Evolutionary conservation across 2,797 vertebrate species (phyloP), one percentile per base, ranked within the genome.

Genomic region (Acipenser ruthenus): DNA sequence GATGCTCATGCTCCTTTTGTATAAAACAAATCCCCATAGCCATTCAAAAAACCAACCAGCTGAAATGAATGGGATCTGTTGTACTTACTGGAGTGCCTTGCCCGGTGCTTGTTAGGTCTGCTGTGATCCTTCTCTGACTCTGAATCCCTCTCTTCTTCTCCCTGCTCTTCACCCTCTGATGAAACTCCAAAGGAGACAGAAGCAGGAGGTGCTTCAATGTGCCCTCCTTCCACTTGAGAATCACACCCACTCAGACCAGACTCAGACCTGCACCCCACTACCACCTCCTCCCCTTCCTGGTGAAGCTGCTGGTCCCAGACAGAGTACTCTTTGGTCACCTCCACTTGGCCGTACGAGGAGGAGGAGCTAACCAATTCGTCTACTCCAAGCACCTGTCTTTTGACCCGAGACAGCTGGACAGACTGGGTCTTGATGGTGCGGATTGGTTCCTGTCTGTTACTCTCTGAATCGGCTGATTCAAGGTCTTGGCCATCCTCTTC

Each of bases 21-120:
- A 37, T 37, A 37, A 37, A 4, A 37, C 3, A 37, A 37, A 37
- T 37, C 37, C 37, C 4, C 5, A 5, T 37, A 37, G 37, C 37
- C 37, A 4, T 37, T 37, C 37, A 37, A 37, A 4, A 37, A 37
- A 37, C 37, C 37, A 37, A 37, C 37, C 37, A 50, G 48, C 63
- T 50, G 15, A 73, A 70, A 72, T 11, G 2, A 58, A 75, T 69
- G 62, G 18, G 49, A 61, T 49, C 8, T 67, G 72, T 69, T 65
- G 71, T 85, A 97, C 97, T 98, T 88, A 99, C 97, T 93, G 78
- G 97, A 88, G 79, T 98, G 95, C 71, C 82, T 89, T 0, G 97
- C 91, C 69, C 91, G 87, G 87, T 99, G 97, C 85, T 94, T 98
- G 87, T 87, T 93, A 75, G 94, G 95, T 89, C 89, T 89, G 74